Base-by-base conservation (phyloP, 2,888 invertebrate species). In the Ethmia dodecea region DNA sequence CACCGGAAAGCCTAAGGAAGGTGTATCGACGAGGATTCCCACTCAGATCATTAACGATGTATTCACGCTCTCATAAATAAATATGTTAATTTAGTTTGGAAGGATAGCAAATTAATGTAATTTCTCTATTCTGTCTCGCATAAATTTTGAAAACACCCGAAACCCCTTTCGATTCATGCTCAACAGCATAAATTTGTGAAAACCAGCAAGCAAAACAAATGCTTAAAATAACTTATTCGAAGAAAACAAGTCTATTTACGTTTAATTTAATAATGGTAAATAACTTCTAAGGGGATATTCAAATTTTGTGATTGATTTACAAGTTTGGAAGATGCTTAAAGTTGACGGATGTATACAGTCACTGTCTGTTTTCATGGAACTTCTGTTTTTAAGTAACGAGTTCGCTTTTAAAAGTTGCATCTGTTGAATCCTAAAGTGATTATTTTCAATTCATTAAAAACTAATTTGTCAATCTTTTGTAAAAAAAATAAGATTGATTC, bases 31-130 rank as follows among this genome's bases (percentile, higher is more conserved):
- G n/a, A 43, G 42, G 48, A 42, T 47, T 46, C 40, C 42, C 47
- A 37, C 48, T 57, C 49, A 60, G 60, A 70, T 68, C 63, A 62
- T 60, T 65, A 72, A 64, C 66, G 66, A 66, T 64, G 54, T 67
- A 68, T 64, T 64, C 52, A 62, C 63, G 66, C 68, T 52, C 59
- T 68, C 62, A 77, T 76, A 70, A 77, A 77, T 76, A 70, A 77
- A 71, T 79, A 80, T 80, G 76, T 58, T 70, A 79, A 80, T 79
- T 69, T 60, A 47, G 45, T 42, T 57, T 58, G 53, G 60, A 65
- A 66, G 68, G 67, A 71, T 63, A 65, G 58, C 62, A 72, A 76
- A 75, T 77, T 77, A 72, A 74, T 71, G 70, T 72, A 76, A 76
- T 76, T 72, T 71, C 62, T 64, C 59, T 65, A 64, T 73, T 75